phyloP scores from a whole-genome alignment of 2,888 invertebrate species.

The Rapana venosa region DNA sequence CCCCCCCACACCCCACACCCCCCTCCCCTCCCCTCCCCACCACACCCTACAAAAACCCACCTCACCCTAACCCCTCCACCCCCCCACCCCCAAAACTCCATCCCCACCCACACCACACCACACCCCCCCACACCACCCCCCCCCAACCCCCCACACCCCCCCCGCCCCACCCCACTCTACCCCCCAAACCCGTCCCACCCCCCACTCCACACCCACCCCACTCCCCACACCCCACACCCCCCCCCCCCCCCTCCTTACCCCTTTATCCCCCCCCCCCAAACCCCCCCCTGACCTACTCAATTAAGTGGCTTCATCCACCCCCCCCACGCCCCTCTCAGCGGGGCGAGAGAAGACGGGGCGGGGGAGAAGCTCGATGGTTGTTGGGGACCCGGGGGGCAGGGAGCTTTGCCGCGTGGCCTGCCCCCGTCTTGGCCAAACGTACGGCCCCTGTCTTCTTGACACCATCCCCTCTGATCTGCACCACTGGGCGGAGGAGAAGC shows the following conservation, averaged over 20 bases:
- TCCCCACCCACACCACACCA: neutral
- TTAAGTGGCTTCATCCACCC: constrained; percentile 51
- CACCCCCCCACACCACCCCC: neutral
- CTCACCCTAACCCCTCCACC: too few species aligned
- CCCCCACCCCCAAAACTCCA: too few species aligned
- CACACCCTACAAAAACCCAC: too few species aligned
- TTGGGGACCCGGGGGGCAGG: constrained; percentile 54
- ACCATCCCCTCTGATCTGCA: constrained; percentile 53
- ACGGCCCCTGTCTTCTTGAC: constrained; percentile 57
- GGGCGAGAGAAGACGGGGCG: constrained; percentile 46
- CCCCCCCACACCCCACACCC: neutral
- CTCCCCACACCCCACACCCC: constrained; percentile 50
- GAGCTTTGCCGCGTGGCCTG: constrained; percentile 50
- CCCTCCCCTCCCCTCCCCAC: too few species aligned
- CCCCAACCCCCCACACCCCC: constrained; percentile 50
- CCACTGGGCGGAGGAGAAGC: constrained; percentile 46
- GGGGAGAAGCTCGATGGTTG: constrained; percentile 42
- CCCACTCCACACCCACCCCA: constrained; percentile 50
- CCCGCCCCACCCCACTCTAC: constrained; percentile 45
- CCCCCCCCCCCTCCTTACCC: neutral
- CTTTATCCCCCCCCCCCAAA: neutral
- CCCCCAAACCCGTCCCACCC: too few species aligned
- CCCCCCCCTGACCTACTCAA: neutral
- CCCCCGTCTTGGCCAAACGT: constrained; percentile 58
- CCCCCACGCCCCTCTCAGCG: constrained; percentile 49